Base-by-base conservation (phyloP, 1,140 invertebrate species). In the Macrobrachium nipponense region DNA sequence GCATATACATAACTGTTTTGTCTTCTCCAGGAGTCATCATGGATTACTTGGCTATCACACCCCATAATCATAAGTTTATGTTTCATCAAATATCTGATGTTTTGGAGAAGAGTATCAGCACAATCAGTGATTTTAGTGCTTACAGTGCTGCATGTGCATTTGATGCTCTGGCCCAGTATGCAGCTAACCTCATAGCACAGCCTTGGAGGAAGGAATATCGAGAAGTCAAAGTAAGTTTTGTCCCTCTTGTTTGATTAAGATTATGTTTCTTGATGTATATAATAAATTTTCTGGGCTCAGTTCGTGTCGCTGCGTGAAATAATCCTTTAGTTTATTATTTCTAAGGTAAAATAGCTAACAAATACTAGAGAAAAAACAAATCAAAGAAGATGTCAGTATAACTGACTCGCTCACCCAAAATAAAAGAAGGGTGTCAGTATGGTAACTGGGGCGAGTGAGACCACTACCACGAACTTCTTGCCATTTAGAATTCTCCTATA, bases 161-260 rank as follows among this genome's bases (percentile, higher is more conserved):
- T 94, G 95, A 95, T 89, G 94, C 96, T 23, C 92, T 98, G 87
- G 96, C 95, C 72, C 93, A 95, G 58, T 97, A 97, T 91, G 96
- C 96, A 7, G 94, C 94, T 70, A 97, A 97, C 92, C 92, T 98
- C 75, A 91, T 97, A 18, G 93, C 94, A 7, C 96, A 97, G 90
- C 96, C 96, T 14, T 98, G 96, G 96, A 92, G 96, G 88, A 95
- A 95, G 91, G 96, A 98, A 90, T 98, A 95, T 90, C 93, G 93
- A 89, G 93, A 93, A 88, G 93, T 97, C 80, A 94, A 95, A 92
- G 96, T 97, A 90, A 89, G 84, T 89, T 60, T 12, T 51, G 51
- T 51, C 51, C 3, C 5, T 51, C 51, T 2, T 51, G 51, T 51
- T 51, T 51, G 7, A 20, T n/a, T 12, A 61, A 23, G 18, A 27